Evolutionary conservation across 2,888 invertebrate species (phyloP), one percentile per base, ranked within the genome.

Genomic region (Odontocerum albicorne): DNA sequence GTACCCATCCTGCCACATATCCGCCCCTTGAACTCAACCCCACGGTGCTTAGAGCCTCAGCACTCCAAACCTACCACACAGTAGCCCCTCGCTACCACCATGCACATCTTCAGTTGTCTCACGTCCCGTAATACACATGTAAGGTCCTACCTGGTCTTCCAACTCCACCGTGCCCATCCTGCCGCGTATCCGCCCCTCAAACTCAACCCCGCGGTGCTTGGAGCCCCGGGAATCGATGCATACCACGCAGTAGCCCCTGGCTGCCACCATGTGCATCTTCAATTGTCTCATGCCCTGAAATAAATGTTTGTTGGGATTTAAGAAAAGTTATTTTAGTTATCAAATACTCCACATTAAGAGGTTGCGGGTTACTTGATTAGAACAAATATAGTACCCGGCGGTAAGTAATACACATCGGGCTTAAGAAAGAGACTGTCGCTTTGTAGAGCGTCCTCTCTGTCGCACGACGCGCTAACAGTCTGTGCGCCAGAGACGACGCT

Each of bases 201-300:
- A 99, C 16, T 85, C 80, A 4, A 93, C 78, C 10, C 98, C 99
- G 39, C 99, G 79, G 72, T 97, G 93, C 63, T 92, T 86, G 0
- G 97, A 97, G 1, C 99, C 99, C 43, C 98, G 79, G 0, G 96
- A 95, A 75, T 99, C 99, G 17, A 98, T 89, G 15, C 93, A 87
- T 20, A 99, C 87, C 0, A 99, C 97, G 69, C 93, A 95, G 74
- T 96, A 99, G 0, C 98, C 99, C 62, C 96, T 87, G 13, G 95
- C 90, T 1, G 96, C 94, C 51, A 97, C 77, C 86, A 97, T 94
- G 66, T 96, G 95, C 85, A 96, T 90, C 58, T 96, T 82, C 17
- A 96, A 77, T 66, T 95, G 93, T 53, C 96, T 85, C 78, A 90
- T 90, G 47, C 92, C 92, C 91, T 92, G 69, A 1, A 63, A 67